These are phyloP conservation scores for Mantis religiosa DNA, from an alignment of 2,888 invertebrate species.

Conservation along the genomic window DNA sequence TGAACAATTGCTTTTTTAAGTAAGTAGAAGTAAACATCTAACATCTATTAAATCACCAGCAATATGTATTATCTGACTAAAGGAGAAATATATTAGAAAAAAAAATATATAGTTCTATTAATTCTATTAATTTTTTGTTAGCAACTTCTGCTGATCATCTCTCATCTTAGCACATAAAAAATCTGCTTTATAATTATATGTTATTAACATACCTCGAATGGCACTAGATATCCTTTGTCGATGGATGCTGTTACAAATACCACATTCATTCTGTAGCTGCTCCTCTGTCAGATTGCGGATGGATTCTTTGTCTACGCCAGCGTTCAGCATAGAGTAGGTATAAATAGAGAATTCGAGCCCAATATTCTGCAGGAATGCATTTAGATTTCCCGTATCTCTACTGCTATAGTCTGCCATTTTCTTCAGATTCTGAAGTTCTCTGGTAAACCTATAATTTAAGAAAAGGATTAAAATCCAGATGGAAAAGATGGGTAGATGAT, in stretches of 20 bases:
- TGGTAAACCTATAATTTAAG: slow-evolving; percentile 65
- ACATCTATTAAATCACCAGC: no score
- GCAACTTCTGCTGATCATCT: no score
- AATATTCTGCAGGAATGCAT: slow-evolving; percentile 76
- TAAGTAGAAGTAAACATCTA: no score
- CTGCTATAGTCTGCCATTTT: slow-evolving; percentile 96
- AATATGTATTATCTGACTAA: no score
- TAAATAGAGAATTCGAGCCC: slow-evolving; percentile 91
- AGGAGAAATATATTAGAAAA: no score
- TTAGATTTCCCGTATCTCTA: slow-evolving; percentile 85
- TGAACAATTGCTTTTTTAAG: no score
- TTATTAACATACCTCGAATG: not conserved
- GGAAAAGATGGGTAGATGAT: no score
- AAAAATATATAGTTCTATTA: no score
- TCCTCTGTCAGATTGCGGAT: slow-evolving; percentile 83
- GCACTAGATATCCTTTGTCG: slow-evolving; percentile 65
- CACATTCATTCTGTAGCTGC: slow-evolving; percentile 84
- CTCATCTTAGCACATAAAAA: no score
- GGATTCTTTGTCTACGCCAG: slow-evolving; percentile 88
- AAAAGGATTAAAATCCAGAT: not conserved
- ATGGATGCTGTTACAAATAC: slow-evolving; percentile 92
- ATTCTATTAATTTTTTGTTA: no score
- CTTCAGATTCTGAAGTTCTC: slow-evolving; percentile 89
- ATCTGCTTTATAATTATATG: not conserved
- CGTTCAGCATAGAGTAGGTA: slow-evolving; percentile 93